These are phyloP conservation scores for Callaeas wilsoni DNA, from an alignment of 2,113 vertebrate species.

Conservation along the genomic window DNA sequence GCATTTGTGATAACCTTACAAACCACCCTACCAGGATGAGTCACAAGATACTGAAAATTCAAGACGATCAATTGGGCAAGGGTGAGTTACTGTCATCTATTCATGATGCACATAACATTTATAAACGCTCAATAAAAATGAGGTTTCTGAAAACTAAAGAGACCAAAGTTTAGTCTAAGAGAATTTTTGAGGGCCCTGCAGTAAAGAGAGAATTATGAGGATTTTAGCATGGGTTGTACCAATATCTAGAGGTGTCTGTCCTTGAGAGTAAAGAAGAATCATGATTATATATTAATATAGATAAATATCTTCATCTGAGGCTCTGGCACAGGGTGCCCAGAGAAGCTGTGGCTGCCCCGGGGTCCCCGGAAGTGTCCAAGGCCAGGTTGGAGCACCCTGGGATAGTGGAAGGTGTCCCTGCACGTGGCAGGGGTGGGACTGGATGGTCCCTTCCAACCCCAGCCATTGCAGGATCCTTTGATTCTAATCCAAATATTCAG, in stretches of 20 bases:
- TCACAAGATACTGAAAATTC: neutral
- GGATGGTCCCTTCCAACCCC: neutral
- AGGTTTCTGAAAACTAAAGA: neutral
- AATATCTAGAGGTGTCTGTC: neutral
- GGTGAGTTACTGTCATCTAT: neutral
- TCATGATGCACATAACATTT: neutral
- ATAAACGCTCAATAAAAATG: neutral
- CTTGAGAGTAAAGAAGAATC: neutral
- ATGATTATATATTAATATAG: neutral
- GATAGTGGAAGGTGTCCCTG: neutral
- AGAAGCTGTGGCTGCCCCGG: neutral
- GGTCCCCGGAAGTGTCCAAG: neutral
- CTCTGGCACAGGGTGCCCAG: neutral
- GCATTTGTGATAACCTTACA: neutral
- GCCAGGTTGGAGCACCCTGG: neutral
- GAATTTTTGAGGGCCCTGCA: neutral
- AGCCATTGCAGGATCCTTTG: neutral
- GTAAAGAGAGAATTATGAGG: fast-evolving
- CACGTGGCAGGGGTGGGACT: neutral
- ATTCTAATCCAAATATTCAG: neutral
- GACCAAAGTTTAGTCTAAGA: neutral
- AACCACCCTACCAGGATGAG: neutral
- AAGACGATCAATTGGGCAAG: neutral
- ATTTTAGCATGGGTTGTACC: neutral
- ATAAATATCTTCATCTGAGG: neutral